Evolutionary conservation across 2,113 vertebrate species (phyloP).

Genomic region (Furnarius figulus): DNA sequence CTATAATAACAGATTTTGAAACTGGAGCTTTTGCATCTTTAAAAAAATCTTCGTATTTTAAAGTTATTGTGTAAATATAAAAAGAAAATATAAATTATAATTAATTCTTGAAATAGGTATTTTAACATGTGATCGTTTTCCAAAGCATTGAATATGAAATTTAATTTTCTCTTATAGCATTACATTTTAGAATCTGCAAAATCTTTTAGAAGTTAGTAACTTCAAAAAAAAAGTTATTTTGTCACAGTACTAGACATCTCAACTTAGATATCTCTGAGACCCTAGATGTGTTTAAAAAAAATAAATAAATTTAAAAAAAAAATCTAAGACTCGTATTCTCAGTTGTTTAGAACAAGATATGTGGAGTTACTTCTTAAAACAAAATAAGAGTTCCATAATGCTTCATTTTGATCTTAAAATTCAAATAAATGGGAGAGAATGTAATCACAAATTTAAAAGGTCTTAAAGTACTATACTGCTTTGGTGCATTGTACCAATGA

Average conservation of each 20-base stretch:
- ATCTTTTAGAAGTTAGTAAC: conserved; percentile 10
- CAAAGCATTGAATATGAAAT: conserved; percentile 48
- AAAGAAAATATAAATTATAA: conserved; percentile 76
- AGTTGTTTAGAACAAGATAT: not conserved
- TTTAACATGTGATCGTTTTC: conserved; percentile 47
- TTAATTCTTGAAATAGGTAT: conserved; percentile 52
- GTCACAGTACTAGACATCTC: not conserved
- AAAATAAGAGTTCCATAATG: not conserved
- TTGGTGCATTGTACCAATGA: conserved; percentile 22
- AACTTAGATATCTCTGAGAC: not conserved
- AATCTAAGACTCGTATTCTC: not conserved
- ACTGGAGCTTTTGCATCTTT: conserved; percentile 9
- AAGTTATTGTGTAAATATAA: conserved; percentile 53
- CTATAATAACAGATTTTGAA: not conserved
- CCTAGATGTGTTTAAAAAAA: not conserved
- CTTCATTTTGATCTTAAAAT: conserved; percentile 3
- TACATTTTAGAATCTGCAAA: conserved; percentile 31
- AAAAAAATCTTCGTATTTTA: conserved; percentile 59
- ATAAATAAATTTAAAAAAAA: not conserved
- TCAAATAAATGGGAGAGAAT: conserved; percentile 6
- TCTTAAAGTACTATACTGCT: not conserved
- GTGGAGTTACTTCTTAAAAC: not conserved
- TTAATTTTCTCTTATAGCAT: conserved; percentile 25
- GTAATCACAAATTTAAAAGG: not conserved
- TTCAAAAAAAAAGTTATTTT: not conserved